A percentile compares a stretch with the other conserved stretches of the same genome.
Conservation (phyloP, 2,797 vertebrate genomes). For the Chelon labrosus region DNA sequence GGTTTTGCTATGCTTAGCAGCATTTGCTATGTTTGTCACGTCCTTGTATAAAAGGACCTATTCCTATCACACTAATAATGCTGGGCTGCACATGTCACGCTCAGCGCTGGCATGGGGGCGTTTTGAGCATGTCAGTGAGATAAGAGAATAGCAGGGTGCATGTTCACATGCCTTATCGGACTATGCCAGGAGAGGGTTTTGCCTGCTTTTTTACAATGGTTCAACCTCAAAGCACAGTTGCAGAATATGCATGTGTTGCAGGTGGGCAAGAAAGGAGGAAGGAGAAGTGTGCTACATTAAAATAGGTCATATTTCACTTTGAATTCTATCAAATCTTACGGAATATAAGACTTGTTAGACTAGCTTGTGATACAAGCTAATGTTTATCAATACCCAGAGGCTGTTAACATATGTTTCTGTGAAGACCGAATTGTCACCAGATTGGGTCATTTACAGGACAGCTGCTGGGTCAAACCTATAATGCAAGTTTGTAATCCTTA, state of each 20-base stretch:
- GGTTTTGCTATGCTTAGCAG: slow-evolving; percentile 49
- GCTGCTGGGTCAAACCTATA: slow-evolving; percentile 19
- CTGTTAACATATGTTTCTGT: slow-evolving; percentile 14
- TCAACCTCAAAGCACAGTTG: slow-evolving; percentile 61
- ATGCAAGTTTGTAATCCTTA: slow-evolving; percentile 33
- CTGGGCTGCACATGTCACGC: slow-evolving; percentile 68
- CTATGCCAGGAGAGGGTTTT: slow-evolving; percentile 76
- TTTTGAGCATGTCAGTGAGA: slow-evolving; percentile 81
- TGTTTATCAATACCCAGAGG: slow-evolving; percentile 1
- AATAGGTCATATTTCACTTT: slow-evolving; percentile 26
- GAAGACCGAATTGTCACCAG: slow-evolving; percentile 2
- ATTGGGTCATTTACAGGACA: slow-evolving; percentile 11
- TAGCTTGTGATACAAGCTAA: background rate
- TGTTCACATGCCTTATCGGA: slow-evolving; percentile 82
- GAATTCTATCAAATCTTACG: slow-evolving; percentile 32
- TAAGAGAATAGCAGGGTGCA: slow-evolving; percentile 81
- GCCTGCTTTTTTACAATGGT: slow-evolving; percentile 66
- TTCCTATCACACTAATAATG: slow-evolving; percentile 78
- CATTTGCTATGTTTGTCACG: slow-evolving; percentile 71
- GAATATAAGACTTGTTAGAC: slow-evolving; percentile 3
- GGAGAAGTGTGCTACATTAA: slow-evolving; percentile 15
- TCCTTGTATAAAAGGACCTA: slow-evolving; percentile 70
- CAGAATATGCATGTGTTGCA: slow-evolving; percentile 50
- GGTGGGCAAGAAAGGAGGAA: slow-evolving; percentile 37
- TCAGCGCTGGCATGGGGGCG: slow-evolving; percentile 71